Evolutionary conservation across 2,113 vertebrate species (phyloP).

Genomic region (Cyphomyrus plagiostoma): DNA sequence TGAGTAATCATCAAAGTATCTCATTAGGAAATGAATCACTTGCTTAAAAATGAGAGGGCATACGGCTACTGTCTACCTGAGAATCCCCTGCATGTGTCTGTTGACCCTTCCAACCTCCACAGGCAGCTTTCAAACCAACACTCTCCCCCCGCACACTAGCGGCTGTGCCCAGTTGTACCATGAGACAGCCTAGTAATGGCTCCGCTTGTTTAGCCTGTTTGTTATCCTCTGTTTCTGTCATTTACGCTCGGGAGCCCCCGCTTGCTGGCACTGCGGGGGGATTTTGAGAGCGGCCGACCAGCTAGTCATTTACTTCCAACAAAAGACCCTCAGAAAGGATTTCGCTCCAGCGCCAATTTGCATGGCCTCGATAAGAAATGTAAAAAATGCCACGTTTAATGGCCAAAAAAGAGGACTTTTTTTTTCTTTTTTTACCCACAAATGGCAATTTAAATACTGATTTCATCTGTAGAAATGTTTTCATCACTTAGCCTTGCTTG

Average conservation of each 20-base stretch:
- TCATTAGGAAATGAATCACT: not conserved
- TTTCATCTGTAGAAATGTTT: slow-evolving; percentile 1
- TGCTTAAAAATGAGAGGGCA: not conserved
- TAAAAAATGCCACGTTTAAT: not conserved
- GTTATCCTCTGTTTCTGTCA: slow-evolving; percentile 8
- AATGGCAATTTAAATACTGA: slow-evolving; percentile 13
- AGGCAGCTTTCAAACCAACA: not conserved
- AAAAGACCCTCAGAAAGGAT: slow-evolving; percentile 12
- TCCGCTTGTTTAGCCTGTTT: not conserved
- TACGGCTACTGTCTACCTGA: not conserved
- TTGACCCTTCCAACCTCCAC: not conserved
- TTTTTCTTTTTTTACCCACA: not conserved
- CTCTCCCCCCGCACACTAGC: not conserved
- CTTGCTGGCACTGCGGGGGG: not conserved
- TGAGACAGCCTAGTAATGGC: not conserved
- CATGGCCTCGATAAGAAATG: not conserved
- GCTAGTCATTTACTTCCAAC: not conserved
- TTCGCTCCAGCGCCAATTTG: slow-evolving; percentile 3
- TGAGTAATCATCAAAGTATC: not conserved
- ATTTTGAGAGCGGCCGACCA: not conserved
- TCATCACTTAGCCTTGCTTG: not conserved
- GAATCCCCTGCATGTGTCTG: not conserved
- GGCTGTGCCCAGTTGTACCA: not conserved
- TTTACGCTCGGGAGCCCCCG: not conserved
- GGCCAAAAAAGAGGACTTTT: not conserved